Evolutionary conservation across 1,140 invertebrate genomes (phyloP).

Genomic region (Mycetomoellerius zeteki): DNA sequence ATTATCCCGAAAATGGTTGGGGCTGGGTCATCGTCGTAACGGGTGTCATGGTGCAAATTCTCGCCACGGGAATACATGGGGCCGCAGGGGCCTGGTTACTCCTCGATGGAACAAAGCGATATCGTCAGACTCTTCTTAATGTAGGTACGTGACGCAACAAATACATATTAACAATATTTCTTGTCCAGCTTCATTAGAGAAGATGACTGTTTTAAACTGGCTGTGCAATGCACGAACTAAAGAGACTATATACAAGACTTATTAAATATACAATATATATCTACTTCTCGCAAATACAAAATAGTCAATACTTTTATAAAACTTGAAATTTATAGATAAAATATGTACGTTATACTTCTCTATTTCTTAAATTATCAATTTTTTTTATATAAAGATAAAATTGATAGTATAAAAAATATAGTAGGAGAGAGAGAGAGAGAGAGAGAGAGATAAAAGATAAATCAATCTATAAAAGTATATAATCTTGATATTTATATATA

Average conservation of each 20-base stretch:
- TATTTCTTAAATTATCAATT: neutral
- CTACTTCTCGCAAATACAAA: neutral
- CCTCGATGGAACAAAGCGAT: slow-evolving; percentile 79
- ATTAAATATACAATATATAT: neutral
- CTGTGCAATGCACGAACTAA: neutral
- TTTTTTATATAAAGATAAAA: slow-evolving; percentile 3
- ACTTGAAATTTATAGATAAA: neutral
- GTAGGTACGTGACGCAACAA: slow-evolving; percentile 77
- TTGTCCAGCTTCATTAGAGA: neutral
- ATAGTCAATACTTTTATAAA: neutral
- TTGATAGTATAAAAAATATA: neutral
- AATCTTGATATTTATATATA: neutral
- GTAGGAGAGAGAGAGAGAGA: no score
- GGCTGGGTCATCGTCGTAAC: slow-evolving; percentile 89
- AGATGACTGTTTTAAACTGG: neutral
- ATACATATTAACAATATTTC: slow-evolving; percentile 1
- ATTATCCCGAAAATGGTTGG: slow-evolving; percentile 91
- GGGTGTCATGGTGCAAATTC: slow-evolving; percentile 87
- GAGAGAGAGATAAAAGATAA: neutral
- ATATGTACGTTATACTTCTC: neutral
- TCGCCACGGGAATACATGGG: slow-evolving; percentile 87
- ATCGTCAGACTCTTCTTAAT: slow-evolving; percentile 77
- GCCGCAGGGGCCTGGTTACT: slow-evolving; percentile 84
- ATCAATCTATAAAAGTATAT: neutral
- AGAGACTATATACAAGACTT: neutral